Percentiles rank a stretch among this genome's conserved stretches.
These are phyloP conservation scores for Exocentrus adspersus DNA, from an alignment of 2,888 invertebrate species.

Conservation along the genomic window DNA sequence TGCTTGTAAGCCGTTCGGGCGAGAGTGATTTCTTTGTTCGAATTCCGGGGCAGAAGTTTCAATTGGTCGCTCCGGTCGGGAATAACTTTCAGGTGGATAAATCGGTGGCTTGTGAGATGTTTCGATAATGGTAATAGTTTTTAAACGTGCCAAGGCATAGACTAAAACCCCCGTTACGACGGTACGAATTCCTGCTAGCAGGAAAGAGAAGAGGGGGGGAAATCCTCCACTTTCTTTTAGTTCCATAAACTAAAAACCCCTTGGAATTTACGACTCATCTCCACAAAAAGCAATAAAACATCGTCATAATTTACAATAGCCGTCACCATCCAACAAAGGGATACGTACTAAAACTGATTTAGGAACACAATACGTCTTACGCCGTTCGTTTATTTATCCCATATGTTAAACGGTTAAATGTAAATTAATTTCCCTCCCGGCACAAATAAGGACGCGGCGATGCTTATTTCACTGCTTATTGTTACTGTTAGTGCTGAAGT, in stretches of 20 bases:
- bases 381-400: conserved; percentile 6
- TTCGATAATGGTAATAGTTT: background rate
- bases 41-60: conserved; percentile 6
- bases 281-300: conserved; percentile 9
- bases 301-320: background rate
- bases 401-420: background rate
- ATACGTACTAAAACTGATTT: conserved; percentile 10
- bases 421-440: conserved; percentile 12
- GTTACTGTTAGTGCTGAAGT: background rate
- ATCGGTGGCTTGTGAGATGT: background rate
- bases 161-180: too few relatives aligned
- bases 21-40: conserved; percentile 17
- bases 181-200: too few relatives aligned
- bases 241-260: background rate
- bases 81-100: conserved; percentile 14
- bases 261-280: background rate
- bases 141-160: too few relatives aligned
- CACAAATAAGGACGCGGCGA: background rate
- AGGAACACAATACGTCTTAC: conserved; percentile 13
- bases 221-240: too few relatives aligned
- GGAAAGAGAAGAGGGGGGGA: too few relatives aligned
- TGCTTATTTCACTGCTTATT: conserved; percentile 4
- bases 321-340: conserved; percentile 6
- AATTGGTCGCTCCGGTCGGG: background rate
- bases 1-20: conserved; percentile 9